Evolutionary conservation across 2,797 vertebrate species (phyloP).

Genomic region (Xiphophorus birchmanni): DNA sequence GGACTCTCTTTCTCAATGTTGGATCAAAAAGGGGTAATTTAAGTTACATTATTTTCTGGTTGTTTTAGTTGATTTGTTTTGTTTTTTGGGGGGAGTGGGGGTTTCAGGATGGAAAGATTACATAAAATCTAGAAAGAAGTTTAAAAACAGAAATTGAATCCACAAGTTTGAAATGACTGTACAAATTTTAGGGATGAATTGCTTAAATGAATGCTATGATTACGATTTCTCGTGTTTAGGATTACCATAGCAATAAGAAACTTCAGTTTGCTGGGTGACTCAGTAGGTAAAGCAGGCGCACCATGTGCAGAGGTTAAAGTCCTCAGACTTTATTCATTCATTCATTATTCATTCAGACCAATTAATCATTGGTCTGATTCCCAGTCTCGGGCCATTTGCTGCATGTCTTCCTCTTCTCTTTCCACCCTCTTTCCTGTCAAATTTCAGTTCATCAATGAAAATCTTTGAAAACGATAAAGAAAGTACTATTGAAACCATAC

Average conservation of each 20-base stretch:
- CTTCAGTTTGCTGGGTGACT: no score
- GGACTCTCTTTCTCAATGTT: slow-evolving; percentile 79
- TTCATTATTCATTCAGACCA: no score
- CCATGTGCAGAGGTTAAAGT: no score
- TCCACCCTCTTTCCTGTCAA: no score
- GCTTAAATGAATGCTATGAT: not conserved
- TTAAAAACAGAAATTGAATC: not conserved
- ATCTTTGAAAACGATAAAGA: no score
- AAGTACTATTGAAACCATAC: no score
- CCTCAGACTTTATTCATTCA: no score
- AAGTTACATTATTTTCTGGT: not conserved
- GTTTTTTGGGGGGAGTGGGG: not conserved
- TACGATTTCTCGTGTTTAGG: not conserved
- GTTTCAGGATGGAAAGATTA: not conserved
- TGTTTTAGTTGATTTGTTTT: not conserved
- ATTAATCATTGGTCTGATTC: no score
- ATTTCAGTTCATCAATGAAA: no score
- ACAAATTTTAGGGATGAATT: not conserved
- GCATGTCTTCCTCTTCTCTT: no score
- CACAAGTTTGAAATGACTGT: not conserved
- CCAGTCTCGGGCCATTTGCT: no score
- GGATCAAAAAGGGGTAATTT: slow-evolving; percentile 54
- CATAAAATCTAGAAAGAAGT: not conserved
- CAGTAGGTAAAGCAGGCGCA: no score
- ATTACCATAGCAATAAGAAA: not conserved